These are phyloP conservation scores for Crotalus tigris DNA, from an alignment of 2,113 vertebrate species.

Conservation along the genomic window DNA sequence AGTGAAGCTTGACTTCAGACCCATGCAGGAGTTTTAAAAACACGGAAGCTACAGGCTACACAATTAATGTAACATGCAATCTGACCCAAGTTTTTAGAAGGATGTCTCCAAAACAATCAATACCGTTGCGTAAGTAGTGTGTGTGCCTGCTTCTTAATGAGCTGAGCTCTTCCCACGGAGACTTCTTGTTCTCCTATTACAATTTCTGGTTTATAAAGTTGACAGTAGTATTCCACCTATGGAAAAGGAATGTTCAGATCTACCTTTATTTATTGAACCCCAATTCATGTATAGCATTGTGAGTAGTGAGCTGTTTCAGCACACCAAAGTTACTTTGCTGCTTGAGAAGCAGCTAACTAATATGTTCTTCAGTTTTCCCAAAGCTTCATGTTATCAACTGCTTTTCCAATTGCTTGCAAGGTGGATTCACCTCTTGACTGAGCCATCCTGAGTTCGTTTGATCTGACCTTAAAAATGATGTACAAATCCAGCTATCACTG, in stretches of 20 bases:
- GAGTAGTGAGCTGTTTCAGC: background rate
- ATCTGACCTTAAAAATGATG: background rate
- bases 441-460: background rate
- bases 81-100: background rate
- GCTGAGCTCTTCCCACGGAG: constrained; percentile 79
- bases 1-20: background rate
- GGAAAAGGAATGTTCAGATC: constrained; percentile 1
- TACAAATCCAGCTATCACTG: background rate
- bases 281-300: background rate
- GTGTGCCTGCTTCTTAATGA: constrained; percentile 77
- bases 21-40: background rate
- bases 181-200: constrained; percentile 78
- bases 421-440: background rate
- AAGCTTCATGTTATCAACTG: background rate
- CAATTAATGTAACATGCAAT: background rate
- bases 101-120: constrained; percentile 27
- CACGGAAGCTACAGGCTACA: no score
- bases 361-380: background rate
- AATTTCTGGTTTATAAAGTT: constrained; percentile 89
- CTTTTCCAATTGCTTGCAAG: background rate
- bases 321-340: background rate
- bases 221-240: constrained; percentile 88
- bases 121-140: constrained; percentile 77
- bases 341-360: background rate
- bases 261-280: background rate